Evolutionary conservation across 1,140 invertebrate species (phyloP), one percentile per base, ranked within the genome.

Genomic region (Asobara japonica): DNA sequence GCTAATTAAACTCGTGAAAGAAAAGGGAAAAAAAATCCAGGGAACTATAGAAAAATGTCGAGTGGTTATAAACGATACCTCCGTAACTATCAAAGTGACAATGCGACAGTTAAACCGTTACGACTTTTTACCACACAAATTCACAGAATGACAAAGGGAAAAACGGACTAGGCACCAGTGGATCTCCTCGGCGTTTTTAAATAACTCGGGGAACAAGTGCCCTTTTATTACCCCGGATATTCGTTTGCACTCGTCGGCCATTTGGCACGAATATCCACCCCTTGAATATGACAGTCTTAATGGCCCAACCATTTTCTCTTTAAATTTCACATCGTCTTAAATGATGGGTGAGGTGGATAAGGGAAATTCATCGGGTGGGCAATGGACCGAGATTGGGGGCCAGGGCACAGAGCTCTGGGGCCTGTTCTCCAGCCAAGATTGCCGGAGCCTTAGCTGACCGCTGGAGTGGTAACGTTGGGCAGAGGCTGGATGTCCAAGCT

Each of bases 281-380:
- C 22, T 56, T 56, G 51, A 56, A 56, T 56, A 27, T 25, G 25
- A 56, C 51, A 56, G 22, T 56, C 25, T 56, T 56, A 56, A 56
- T 56, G 25, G 18, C 18, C 51, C 41, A 5, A 18, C 51, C 22
- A 56, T 56, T 56, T 56, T 22, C 22, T 56, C 22, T 13, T 56
- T 22, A 25, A 18, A 25, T 25, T 27, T 22, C 20, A 13, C 22
- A 25, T 56, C 51, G 13, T 56, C 51, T 56, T n/a, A n/a, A n/a
- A n/a, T n/a, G n/a, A n/a, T n/a, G n/a, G n/a, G n/a, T n/a, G n/a
- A n/a, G n/a, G n/a, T n/a, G n/a, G n/a, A n/a, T n/a, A n/a, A n/a
- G n/a, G n/a, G n/a, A n/a, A n/a, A n/a, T n/a, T n/a, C n/a, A n/a
- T n/a, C n/a, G n/a, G n/a, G n/a, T n/a, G n/a, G n/a, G n/a, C n/a